Evolutionary conservation across 1,140 invertebrate species (phyloP), one percentile per base, ranked within the genome.

Genomic region (Drosophila tani): DNA sequence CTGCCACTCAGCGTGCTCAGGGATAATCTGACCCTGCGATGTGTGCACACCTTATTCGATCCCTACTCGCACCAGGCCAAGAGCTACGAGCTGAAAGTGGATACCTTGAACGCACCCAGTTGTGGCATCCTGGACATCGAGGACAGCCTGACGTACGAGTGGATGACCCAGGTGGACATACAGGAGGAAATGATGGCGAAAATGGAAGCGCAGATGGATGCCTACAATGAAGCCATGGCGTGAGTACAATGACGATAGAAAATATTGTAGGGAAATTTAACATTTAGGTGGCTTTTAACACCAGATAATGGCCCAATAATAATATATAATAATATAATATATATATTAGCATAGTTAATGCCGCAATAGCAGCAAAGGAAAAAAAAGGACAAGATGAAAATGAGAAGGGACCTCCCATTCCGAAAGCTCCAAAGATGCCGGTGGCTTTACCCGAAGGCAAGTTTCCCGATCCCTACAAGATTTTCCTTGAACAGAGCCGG

Each of bases 1-100:
- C 65, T 92, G 60, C 91, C 91, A 0, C 32, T 75, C 0, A 74
- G 62, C 17, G 78, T 88, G 6, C 66, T 92, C 1, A n/a, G 40
- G 1, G 82, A 91, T 7, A 92, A 91, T 53, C 24, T 92, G 7
- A 81, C 77, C 0, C 47, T 92, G 8, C 70, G 84, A 1, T 91
- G 81, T 35, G 49, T 92, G 0, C 91, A 86, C 62, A 71, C 67
- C 4, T 67, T 70, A 11, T 92, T 86, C 38, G 91, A 92, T 75
- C 73, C 79, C 0, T 75, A 68, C 27, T 91, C 87, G 5, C 73
- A 90, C 29, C 41, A 66, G 15, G 66, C 84, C 5, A 92, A 86
- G 38, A 80, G 79, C 59, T 79, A 32, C 45, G 62, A 51, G 0
- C 21, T 68, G 7, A 7, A 7, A 0, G 46, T 79, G 2, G 64